Evolutionary conservation across 2,113 vertebrate genomes (phyloP).

Genomic region (Hemibagrus wyckioides): DNA sequence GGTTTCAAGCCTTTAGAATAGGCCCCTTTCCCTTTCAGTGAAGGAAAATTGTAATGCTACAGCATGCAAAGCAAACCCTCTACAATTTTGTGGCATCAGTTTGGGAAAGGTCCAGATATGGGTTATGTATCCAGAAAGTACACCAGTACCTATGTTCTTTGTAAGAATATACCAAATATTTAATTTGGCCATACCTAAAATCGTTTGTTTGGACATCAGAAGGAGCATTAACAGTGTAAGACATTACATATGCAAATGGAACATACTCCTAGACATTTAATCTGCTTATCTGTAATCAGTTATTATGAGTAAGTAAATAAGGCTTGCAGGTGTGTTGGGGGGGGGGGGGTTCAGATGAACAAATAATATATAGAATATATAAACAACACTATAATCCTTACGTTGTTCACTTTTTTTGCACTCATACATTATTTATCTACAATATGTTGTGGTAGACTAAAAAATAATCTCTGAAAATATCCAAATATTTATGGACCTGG

Average conservation of each 20-base stretch:
- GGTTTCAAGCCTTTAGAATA: too few relatives aligned
- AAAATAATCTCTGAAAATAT: too few relatives aligned
- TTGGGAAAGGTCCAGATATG: too few relatives aligned
- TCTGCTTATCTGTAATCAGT: background rate
- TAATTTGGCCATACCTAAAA: background rate
- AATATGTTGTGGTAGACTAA: background rate
- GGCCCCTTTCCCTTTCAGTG: too few relatives aligned
- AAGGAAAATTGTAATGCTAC: too few relatives aligned
- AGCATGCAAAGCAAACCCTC: too few relatives aligned
- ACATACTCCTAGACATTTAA: background rate
- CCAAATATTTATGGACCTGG: background rate
- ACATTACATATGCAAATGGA: background rate
- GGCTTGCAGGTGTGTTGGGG: too few relatives aligned
- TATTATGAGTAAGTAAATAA: background rate
- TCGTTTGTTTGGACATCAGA: background rate
- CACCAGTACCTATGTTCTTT: background rate
- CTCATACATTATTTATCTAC: background rate
- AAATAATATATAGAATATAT: background rate
- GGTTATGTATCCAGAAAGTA: too few relatives aligned
- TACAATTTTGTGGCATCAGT: too few relatives aligned
- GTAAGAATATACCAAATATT: background rate
- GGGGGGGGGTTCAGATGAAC: background rate
- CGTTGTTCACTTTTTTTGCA: background rate
- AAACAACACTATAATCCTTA: background rate
- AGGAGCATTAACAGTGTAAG: background rate